Conservation (phyloP, 2,888 invertebrate genomes). For the Rosalia funebris region DNA sequence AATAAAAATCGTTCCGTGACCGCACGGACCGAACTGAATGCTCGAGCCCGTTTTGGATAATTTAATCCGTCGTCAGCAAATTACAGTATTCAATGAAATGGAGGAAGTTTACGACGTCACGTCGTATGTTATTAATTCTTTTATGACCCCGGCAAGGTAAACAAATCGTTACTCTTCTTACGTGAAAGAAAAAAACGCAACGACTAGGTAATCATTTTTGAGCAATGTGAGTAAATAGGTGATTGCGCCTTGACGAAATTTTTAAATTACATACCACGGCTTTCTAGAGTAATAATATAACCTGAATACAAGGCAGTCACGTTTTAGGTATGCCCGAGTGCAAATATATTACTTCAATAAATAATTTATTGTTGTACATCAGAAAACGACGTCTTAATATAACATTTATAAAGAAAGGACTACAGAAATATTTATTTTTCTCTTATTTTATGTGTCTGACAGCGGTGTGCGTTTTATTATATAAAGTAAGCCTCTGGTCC, state of each 20-base stretch:
- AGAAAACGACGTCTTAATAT: too few relatives aligned
- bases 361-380: too few relatives aligned
- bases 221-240: slow-evolving; percentile 4
- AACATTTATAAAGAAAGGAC: too few relatives aligned
- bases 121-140: slow-evolving; percentile 20
- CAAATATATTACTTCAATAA: too few relatives aligned
- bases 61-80: slow-evolving; percentile 17
- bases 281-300: too few relatives aligned
- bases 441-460: too few relatives aligned
- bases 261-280: not conserved
- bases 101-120: slow-evolving; percentile 20
- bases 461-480: too few relatives aligned
- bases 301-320: too few relatives aligned
- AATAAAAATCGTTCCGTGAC: slow-evolving; percentile 13
- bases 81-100: slow-evolving; percentile 16
- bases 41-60: slow-evolving; percentile 19
- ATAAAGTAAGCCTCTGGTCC: too few relatives aligned
- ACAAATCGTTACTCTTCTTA: slow-evolving; percentile 14
- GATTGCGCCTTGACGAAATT: slow-evolving; percentile 8
- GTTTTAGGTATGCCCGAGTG: too few relatives aligned
- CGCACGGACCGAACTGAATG: slow-evolving; percentile 9
- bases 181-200: not conserved
- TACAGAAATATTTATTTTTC: too few relatives aligned
- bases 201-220: slow-evolving; percentile 1
- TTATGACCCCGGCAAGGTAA: slow-evolving; percentile 16